Evolutionary conservation across 1,140 invertebrate genomes (phyloP), one percentile per base, ranked within the genome.

Genomic region (Eurosta solidaginis): DNA sequence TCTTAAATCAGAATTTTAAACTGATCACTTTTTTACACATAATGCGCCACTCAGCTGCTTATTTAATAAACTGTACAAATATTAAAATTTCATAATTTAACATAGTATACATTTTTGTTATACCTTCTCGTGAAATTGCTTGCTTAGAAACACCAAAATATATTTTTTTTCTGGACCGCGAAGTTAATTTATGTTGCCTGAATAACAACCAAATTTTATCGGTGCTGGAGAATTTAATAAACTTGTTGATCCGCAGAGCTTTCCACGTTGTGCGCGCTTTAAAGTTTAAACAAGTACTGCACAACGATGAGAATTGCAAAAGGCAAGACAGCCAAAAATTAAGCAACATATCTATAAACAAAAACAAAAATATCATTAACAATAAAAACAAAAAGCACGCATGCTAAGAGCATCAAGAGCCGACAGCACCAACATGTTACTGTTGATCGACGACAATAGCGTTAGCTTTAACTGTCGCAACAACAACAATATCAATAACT

Each of bases 281-380:
- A 68, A 68, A 29, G 59, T 68, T 29, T 68, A 68, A 68, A 68
- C 59, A 68, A 68, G 40, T 68, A 68, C 59, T 68, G 40, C 59
- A 68, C 59, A 68, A n/a, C n/a, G 14, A 40, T 29, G 59, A 68
- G 40, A 68, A 68, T 40, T 40, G 59, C 59, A 40, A 36, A 68
- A 17, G 27, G 33, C 33, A 68, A 68, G 59, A 36, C 59, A 40
- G 40, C 33, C 1, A 14, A 33, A 40, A 29, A 36, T 29, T 33
- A 10, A 42, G 45, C 59, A 68, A 33, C n/a, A n/a, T n/a, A n/a
- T n/a, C n/a, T n/a, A n/a, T n/a, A n/a, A n/a, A n/a, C 59, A 22
- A 68, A 29, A 68, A n/a, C 59, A 68, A 68, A 3, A 17, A n/a
- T n/a, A 47, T 14, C 45, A 14, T 3, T 14, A 47, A 14, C 45